These are phyloP conservation scores for Aphelenchoides avenae DNA, from an alignment of 1,140 invertebrate species.

Conservation along the genomic window DNA sequence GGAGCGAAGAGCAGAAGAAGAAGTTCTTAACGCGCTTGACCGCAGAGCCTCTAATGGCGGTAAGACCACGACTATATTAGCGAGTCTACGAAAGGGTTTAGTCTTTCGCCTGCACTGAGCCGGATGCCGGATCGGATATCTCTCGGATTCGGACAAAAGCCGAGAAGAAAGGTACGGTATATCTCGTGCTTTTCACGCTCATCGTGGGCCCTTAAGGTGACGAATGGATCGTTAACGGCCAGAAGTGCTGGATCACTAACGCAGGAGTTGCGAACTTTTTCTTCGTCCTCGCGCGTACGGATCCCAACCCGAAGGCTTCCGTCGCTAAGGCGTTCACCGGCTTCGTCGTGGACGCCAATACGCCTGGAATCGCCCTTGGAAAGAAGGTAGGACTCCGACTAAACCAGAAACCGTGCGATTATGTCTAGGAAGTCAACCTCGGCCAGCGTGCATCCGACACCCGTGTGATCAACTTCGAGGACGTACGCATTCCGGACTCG, in stretches of 20 bases:
- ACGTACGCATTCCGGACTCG: constrained; percentile 76
- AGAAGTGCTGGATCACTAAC: constrained; percentile 70
- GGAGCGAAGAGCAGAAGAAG: constrained; percentile 9
- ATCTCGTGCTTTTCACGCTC: too few species aligned
- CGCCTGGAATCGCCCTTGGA: constrained; percentile 77
- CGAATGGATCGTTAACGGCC: constrained; percentile 29
- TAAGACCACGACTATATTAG: constrained; percentile 4
- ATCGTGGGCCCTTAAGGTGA: too few species aligned
- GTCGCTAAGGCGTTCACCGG: constrained; percentile 86
- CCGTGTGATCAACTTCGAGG: constrained; percentile 90
- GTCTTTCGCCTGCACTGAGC: constrained; percentile 25
- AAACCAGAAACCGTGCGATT: not conserved
- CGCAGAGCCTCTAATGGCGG: constrained; percentile 14
- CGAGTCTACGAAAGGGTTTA: constrained; percentile 7
- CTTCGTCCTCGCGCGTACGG: constrained; percentile 85
- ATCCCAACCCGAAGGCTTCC: constrained; percentile 81
- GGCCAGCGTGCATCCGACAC: constrained; percentile 92
- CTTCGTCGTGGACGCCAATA: constrained; percentile 87
- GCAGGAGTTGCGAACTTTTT: constrained; percentile 94
- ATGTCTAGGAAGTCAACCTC: constrained; percentile 71
- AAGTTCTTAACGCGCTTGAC: constrained; percentile 14
- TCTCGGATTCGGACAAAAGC: constrained; percentile 16
- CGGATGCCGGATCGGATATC: constrained; percentile 27
- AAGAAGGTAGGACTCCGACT: constrained; percentile 73
- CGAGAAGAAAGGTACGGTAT: constrained; percentile 30